Evolutionary conservation across 2,888 invertebrate genomes (phyloP).

Genomic region (Idaea dimidiata): DNA sequence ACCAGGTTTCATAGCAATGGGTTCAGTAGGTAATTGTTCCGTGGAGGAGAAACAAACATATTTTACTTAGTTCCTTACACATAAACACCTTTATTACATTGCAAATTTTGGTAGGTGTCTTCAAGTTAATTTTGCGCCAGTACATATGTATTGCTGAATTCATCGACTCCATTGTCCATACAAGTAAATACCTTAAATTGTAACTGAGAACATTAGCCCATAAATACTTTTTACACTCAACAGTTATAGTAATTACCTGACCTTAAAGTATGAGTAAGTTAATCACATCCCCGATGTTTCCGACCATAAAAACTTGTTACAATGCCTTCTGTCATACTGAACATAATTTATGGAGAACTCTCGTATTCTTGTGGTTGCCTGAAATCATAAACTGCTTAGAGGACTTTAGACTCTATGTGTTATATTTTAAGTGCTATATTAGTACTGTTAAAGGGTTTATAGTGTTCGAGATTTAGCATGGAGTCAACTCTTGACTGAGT

Average conservation of each 20-base stretch:
- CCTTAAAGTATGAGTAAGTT: slow-evolving; percentile 45
- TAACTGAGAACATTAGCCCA: background rate
- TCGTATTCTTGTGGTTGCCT: slow-evolving; percentile 35
- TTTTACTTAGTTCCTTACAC: no score
- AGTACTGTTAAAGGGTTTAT: slow-evolving; percentile 13
- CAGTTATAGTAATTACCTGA: slow-evolving; percentile 32
- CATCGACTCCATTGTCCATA: background rate
- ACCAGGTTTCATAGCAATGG: no score
- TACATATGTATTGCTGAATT: background rate
- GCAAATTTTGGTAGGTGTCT: background rate
- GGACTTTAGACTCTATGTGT: slow-evolving; percentile 32
- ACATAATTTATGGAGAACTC: slow-evolving; percentile 69
- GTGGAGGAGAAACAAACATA: no score
- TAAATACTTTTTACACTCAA: slow-evolving; percentile 8
- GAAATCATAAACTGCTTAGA: slow-evolving; percentile 14
- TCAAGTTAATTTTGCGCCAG: no score
- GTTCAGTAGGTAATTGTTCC: no score
- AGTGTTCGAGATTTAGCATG: slow-evolving; percentile 47
- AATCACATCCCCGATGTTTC: slow-evolving; percentile 56
- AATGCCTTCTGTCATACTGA: slow-evolving; percentile 72
- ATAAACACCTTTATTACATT: background rate
- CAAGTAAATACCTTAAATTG: background rate
- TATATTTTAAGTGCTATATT: slow-evolving; percentile 14
- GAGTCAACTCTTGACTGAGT: slow-evolving; percentile 62
- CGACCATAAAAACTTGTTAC: slow-evolving; percentile 67